Conservation (phyloP, 2,888 invertebrate genomes). For the Pollenia griseotomentosa region DNA sequence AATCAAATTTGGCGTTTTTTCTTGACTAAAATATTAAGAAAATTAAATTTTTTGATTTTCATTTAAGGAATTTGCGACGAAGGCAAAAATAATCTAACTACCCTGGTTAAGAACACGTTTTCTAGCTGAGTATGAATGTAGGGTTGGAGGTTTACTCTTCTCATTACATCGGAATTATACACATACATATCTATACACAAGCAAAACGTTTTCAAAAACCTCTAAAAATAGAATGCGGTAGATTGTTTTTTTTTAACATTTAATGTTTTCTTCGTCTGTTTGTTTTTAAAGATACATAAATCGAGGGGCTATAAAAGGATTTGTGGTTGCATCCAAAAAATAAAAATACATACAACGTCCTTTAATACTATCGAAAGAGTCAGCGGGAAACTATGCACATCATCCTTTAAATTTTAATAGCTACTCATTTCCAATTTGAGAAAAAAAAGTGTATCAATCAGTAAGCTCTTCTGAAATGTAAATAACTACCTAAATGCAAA, state of each 20-base stretch:
- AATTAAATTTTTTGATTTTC: no score
- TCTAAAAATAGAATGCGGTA: slow-evolving; percentile 46
- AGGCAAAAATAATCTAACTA: no score
- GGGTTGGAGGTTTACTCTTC: slow-evolving; percentile 39
- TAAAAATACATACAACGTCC: slow-evolving; percentile 45
- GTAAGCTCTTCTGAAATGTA: slow-evolving; percentile 56
- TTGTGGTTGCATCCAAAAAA: slow-evolving; percentile 70
- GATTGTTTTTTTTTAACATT: slow-evolving; percentile 53
- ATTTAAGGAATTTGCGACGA: no score
- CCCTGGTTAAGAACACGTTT: no score
- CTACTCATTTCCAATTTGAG: slow-evolving; percentile 68
- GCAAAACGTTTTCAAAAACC: background rate
- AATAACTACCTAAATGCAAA: slow-evolving; percentile 63
- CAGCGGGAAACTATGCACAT: slow-evolving; percentile 63
- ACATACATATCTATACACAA: no score
- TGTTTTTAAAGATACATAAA: slow-evolving; percentile 65
- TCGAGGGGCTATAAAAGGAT: slow-evolving; percentile 72
- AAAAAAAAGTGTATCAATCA: slow-evolving; percentile 63
- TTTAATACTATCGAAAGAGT: slow-evolving; percentile 43
- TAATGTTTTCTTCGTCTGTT: slow-evolving; percentile 30
- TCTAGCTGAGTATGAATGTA: background rate
- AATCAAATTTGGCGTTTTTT: no score
- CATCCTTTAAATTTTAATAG: slow-evolving; percentile 56
- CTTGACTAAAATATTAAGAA: no score
- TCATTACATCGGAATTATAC: background rate